Evolutionary conservation across 2,797 vertebrate species (phyloP).

Genomic region (Mus caroli): DNA sequence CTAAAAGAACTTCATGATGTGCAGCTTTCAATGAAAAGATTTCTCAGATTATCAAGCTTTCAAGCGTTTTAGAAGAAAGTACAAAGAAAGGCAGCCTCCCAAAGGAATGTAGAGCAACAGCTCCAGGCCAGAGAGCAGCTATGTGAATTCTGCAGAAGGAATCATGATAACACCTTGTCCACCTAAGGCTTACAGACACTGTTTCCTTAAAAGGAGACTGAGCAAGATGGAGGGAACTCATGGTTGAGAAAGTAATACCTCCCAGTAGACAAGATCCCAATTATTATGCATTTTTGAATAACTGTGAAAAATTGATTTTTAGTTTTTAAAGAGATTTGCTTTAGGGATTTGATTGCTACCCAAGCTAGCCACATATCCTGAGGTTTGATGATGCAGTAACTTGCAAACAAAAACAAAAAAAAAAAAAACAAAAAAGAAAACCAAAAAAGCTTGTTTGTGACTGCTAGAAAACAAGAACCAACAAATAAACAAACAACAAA

Average conservation of each 20-base stretch:
- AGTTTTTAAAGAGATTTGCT: conserved; percentile 83
- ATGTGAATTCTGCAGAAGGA: neutral
- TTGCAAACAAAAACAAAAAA: conserved; percentile 62
- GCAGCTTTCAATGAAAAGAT: conserved; percentile 76
- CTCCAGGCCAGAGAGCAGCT: neutral
- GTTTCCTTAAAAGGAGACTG: conserved; percentile 75
- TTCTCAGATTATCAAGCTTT: conserved; percentile 77
- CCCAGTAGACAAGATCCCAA: conserved; percentile 76
- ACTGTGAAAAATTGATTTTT: conserved; percentile 83
- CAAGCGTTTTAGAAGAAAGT: conserved; percentile 56
- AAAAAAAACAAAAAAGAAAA: conserved; percentile 72
- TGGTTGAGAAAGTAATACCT: conserved; percentile 80
- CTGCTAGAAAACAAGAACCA: conserved; percentile 59
- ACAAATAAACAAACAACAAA: neutral
- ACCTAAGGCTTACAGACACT: conserved; percentile 49
- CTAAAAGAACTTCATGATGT: conserved; percentile 32
- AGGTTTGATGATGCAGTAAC: conserved; percentile 83
- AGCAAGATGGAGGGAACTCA: conserved; percentile 46
- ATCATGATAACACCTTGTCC: conserved; percentile 58
- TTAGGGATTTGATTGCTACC: conserved; percentile 84
- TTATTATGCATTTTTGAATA: conserved; percentile 84
- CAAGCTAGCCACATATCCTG: conserved; percentile 61
- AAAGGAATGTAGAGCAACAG: conserved; percentile 56
- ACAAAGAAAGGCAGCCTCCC: conserved; percentile 57
- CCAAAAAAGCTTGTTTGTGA: conserved; percentile 70